phyloP scores from a whole-genome alignment of 2,113 vertebrate species.

The Piprites chloris region DNA sequence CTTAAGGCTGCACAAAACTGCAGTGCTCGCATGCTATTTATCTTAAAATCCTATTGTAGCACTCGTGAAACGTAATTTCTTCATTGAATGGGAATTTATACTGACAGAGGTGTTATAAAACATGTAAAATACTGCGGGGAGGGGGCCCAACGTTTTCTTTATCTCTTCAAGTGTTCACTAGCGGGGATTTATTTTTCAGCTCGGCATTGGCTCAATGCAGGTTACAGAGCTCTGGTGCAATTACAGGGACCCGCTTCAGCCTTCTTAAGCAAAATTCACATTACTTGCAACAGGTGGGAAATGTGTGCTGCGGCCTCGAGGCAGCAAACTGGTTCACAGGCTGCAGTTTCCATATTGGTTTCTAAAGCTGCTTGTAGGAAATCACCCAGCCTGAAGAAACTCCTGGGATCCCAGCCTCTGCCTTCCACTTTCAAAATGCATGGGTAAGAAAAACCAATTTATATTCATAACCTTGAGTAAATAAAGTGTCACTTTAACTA shows the following conservation, averaged over 20 bases:
- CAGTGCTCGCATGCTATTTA: constrained; percentile 16
- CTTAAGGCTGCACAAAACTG: constrained; percentile 25
- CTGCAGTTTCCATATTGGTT: neutral
- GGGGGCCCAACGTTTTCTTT: neutral
- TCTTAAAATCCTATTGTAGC: constrained; percentile 45
- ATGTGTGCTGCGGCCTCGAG: neutral
- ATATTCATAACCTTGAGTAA: constrained; percentile 14
- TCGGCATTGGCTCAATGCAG: neutral
- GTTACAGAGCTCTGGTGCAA: neutral
- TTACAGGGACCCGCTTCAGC: neutral
- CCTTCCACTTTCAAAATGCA: neutral
- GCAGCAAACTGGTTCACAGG: neutral
- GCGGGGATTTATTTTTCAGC: neutral
- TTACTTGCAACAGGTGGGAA: neutral
- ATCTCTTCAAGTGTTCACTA: neutral
- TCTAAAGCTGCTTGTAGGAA: neutral
- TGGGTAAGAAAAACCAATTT: neutral
- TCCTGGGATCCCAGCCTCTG: neutral
- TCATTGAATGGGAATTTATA: constrained; percentile 38
- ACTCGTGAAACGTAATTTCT: constrained; percentile 20
- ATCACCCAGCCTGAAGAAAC: neutral
- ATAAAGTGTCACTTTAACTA: constrained; percentile 16
- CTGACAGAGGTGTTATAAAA: constrained; percentile 47
- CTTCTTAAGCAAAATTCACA: neutral
- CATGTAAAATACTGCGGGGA: neutral